Evolutionary conservation across 2,113 vertebrate species (phyloP), one percentile per base, ranked within the genome.

Genomic region (Catharus minimus): DNA sequence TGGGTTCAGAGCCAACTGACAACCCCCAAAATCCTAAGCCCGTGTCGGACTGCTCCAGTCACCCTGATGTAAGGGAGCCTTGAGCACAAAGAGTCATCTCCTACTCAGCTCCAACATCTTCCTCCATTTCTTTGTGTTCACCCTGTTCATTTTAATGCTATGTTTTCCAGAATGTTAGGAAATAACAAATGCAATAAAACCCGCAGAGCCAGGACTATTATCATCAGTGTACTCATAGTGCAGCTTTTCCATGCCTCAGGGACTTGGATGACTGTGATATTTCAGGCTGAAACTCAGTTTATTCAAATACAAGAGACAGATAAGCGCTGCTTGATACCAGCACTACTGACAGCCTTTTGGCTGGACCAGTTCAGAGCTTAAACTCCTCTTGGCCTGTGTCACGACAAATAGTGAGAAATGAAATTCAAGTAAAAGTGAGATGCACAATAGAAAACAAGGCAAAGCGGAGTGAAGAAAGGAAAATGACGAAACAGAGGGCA

Each of bases 141-240:
- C 14, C 13, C 41, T 73, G 38, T 33, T 82, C 26, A 24, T 76
- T 89, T 68, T 68, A 82, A 84, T 57, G 30, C 33, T 67, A 7
- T 33, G 20, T 88, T 86, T 86, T 90, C 69, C 53, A 75, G 77
- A 92, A 75, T 1, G 2, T 39, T 61, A 90, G 57, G 57, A 90
- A 86, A 80, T 23, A 86, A 72, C 43, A 94, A 88, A 93, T 33
- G 13, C 58, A 83, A 49, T 78, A 85, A 88, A 89, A 85, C 21
- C 46, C 4, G 1, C 65, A 86, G 39, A 80, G 76, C 68, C 75
- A 50, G 71, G 62, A 61, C 55, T 58, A 79, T 90, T 62, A 82
- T 47, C 65, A 82, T 62, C 39, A 57, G 28, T 43, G 38, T 47
- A 57, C 78, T 75, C 7, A 3, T n/a, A 68, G 65, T 17, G 22